Conservation (phyloP, 2,113 vertebrate genomes). For the Lota lota region DNA sequence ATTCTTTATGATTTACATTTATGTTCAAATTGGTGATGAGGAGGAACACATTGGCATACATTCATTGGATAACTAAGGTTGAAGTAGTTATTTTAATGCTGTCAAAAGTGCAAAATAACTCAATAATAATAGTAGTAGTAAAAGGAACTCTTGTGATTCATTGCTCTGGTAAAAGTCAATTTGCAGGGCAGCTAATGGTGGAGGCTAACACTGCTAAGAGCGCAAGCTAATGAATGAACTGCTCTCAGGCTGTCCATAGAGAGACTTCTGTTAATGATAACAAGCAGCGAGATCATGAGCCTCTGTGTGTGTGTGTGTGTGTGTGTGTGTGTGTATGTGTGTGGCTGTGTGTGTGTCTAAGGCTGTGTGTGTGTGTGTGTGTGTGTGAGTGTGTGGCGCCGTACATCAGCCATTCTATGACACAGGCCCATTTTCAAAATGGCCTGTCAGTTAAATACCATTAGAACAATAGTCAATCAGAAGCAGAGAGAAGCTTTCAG, state of each 20-base stretch:
- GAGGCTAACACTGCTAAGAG: neutral
- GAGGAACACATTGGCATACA: too few species aligned
- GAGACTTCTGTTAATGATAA: neutral
- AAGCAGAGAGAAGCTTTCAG: neutral
- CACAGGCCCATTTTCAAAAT: neutral
- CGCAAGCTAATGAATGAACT: neutral
- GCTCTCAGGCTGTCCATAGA: neutral
- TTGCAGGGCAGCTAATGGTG: neutral
- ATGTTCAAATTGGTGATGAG: too few species aligned
- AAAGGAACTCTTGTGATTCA: neutral
- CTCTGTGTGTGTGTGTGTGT: neutral
- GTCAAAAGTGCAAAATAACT: too few species aligned
- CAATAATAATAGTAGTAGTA: too few species aligned
- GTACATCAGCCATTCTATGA: neutral
- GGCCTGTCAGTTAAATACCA: conserved; percentile 1
- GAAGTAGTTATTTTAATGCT: too few species aligned
- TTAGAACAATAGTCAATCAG: conserved; percentile 3
- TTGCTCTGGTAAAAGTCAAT: neutral
- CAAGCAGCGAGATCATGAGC: neutral
- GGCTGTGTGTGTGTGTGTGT: neutral
- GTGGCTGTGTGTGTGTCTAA: neutral
- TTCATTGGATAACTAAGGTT: too few species aligned
- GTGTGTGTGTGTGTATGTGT: neutral
- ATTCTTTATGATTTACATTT: too few species aligned
- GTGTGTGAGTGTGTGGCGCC: neutral